Percentiles rank a stretch among this genome's conserved stretches.
Conservation (phyloP, 2,888 invertebrate genomes). For the Phengaris arion region DNA sequence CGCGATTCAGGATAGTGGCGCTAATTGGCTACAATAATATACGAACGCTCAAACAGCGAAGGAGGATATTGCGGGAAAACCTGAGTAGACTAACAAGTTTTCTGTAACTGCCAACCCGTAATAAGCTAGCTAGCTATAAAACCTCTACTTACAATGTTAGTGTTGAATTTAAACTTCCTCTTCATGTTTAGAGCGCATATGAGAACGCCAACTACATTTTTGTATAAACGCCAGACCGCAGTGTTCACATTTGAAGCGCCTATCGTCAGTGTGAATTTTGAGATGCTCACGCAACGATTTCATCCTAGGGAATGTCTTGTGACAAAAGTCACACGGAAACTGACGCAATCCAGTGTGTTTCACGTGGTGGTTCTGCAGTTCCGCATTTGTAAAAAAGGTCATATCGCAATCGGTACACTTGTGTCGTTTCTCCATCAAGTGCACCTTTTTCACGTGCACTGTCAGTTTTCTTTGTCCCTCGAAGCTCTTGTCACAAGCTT, state of each 20-base stretch:
- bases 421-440: constrained; percentile 52
- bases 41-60: too few relatives aligned
- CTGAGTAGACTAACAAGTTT: too few relatives aligned
- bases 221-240: constrained; percentile 44
- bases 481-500: constrained; percentile 53
- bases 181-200: constrained; percentile 40
- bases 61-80: too few relatives aligned
- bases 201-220: constrained; percentile 43
- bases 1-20: too few relatives aligned
- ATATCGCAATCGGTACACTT: constrained; percentile 54
- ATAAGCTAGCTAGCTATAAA: neutral
- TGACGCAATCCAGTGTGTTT: constrained; percentile 49
- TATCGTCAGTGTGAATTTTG: constrained; percentile 42
- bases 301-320: constrained; percentile 49
- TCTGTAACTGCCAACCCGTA: neutral
- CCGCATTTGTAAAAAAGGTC: constrained; percentile 51
- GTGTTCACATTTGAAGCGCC: constrained; percentile 40
- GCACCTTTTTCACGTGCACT: constrained; percentile 53
- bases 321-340: constrained; percentile 50
- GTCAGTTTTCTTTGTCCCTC: constrained; percentile 46
- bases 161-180: constrained; percentile 31
- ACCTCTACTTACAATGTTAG: constrained; percentile 9
- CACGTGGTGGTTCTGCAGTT: constrained; percentile 49
- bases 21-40: too few relatives aligned
- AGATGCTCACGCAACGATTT: constrained; percentile 39